phyloP scores from a whole-genome alignment of 2,888 invertebrate genomes.

The Trisateles emortualis region DNA sequence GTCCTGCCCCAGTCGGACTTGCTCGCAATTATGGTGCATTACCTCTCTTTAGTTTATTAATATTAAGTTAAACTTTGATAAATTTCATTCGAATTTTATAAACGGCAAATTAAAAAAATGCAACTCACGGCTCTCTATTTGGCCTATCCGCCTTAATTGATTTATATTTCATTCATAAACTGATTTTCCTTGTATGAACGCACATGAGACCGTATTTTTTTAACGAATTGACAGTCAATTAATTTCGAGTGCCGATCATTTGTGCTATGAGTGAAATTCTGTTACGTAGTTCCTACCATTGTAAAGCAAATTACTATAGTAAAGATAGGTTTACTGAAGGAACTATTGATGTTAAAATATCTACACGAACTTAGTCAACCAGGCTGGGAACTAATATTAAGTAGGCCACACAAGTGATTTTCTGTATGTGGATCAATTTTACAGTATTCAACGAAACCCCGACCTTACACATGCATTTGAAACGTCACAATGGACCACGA shows the following conservation, averaged over 20 bases:
- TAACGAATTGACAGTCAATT: constrained; percentile 46
- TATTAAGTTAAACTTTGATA: too few species aligned
- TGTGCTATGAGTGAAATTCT: neutral
- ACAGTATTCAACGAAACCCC: too few species aligned
- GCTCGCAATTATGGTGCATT: too few species aligned
- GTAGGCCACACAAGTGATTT: too few species aligned
- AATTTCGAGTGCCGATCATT: constrained; percentile 18
- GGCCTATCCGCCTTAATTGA: constrained; percentile 17
- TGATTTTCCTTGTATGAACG: constrained; percentile 16
- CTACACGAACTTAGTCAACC: too few species aligned
- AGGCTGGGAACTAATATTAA: too few species aligned
- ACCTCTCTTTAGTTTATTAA: too few species aligned
- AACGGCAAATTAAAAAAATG: neutral
- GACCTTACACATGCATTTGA: too few species aligned
- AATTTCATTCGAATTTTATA: neutral
- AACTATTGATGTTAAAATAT: too few species aligned
- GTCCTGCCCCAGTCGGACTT: too few species aligned
- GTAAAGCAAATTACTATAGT: neutral
- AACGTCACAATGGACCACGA: too few species aligned
- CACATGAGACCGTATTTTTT: constrained; percentile 20
- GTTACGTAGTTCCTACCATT: neutral
- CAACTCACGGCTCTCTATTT: constrained; percentile 7
- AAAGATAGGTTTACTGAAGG: neutral
- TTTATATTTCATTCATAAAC: constrained; percentile 27
- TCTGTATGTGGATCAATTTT: too few species aligned